These are phyloP conservation scores for Mesembrinibis cayennensis DNA, from an alignment of 2,113 vertebrate species.

Conservation along the genomic window DNA sequence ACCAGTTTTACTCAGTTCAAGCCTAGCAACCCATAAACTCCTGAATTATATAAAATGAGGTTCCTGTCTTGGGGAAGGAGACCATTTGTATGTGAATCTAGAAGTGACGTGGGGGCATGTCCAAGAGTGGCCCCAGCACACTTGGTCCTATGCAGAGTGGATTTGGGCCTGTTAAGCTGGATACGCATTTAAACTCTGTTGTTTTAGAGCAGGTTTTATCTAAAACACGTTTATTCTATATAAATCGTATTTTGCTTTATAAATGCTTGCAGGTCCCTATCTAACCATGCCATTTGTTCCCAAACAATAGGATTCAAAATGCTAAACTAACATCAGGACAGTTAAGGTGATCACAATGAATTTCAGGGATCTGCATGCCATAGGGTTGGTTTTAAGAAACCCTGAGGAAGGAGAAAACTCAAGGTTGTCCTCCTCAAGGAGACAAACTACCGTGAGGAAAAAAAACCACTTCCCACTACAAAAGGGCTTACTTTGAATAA, in stretches of 20 bases:
- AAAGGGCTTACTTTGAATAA: background rate
- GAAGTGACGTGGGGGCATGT: fast-evolving
- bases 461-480: background rate
- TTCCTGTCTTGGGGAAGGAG: background rate
- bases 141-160: background rate
- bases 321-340: background rate
- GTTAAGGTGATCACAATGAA: background rate
- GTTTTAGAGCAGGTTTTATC: background rate
- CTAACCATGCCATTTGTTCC: background rate
- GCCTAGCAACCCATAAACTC: background rate
- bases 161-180: background rate
- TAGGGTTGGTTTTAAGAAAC: background rate
- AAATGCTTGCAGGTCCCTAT: background rate
- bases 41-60: background rate
- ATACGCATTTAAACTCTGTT: background rate
- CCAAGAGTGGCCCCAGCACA: background rate
- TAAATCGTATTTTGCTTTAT: background rate
- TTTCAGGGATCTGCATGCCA: background rate
- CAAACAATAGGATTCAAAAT: background rate
- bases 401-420: background rate
- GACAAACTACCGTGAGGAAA: background rate
- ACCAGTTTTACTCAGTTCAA: background rate
- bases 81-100: background rate
- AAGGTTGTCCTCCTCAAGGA: background rate
- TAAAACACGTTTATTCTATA: background rate